phyloP scores from a whole-genome alignment of 2,113 vertebrate species.

The Periophthalmodon schlosseri region DNA sequence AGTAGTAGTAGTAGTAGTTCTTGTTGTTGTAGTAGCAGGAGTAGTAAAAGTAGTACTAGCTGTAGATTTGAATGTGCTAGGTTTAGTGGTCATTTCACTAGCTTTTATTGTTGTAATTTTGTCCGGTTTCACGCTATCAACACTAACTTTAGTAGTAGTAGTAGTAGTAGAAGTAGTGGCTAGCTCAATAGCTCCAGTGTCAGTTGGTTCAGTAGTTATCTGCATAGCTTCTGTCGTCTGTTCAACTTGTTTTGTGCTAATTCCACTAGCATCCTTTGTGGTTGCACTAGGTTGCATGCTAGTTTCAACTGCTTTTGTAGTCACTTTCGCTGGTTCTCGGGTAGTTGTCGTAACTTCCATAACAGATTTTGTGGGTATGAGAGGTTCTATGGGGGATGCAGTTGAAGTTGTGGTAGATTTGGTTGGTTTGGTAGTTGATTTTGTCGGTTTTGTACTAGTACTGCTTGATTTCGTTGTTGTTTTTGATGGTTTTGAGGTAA shows the following conservation, averaged over 20 bases:
- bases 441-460: not conserved
- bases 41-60: not conserved
- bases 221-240: not conserved
- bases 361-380: not conserved
- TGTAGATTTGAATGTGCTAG: not conserved
- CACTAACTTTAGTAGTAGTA: not conserved
- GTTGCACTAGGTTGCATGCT: not conserved
- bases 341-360: not conserved
- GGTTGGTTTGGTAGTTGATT: not conserved
- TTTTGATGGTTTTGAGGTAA: not conserved
- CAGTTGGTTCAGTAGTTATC: not conserved
- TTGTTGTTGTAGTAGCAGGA: not conserved
- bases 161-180: not conserved
- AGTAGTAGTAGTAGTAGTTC: not conserved
- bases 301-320: not conserved
- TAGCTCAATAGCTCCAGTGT: not conserved
- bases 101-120: not conserved
- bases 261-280: not conserved
- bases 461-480: not conserved
- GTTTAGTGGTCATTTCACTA: not conserved
- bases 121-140: not conserved
- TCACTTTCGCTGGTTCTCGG: not conserved
- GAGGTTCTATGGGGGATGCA: not conserved
- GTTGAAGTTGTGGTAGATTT: not conserved
- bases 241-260: not conserved